Percentiles rank a stretch among this genome's conserved stretches.
Evolutionary conservation across 2,888 invertebrate genomes (phyloP).

Genomic region (Agrilus cyanescens): DNA sequence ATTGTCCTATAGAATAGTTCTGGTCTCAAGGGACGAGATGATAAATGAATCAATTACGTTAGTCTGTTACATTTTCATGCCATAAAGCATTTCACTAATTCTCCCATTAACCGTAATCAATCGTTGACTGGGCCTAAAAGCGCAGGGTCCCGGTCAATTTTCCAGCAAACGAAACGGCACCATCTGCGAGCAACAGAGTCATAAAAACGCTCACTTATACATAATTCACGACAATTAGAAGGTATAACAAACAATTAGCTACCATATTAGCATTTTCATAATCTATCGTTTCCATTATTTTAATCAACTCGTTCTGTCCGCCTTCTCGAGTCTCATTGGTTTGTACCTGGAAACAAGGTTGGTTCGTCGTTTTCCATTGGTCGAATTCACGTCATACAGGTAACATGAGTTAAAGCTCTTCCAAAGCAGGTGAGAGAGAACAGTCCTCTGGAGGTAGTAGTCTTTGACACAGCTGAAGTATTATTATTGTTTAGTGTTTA

Average conservation of each 20-base stretch:
- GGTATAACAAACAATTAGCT: constrained; percentile 32
- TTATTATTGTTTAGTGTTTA: constrained; percentile 14
- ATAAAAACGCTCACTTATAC: constrained; percentile 9
- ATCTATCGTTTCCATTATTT: constrained; percentile 36
- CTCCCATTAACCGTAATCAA: no score
- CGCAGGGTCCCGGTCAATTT: constrained; percentile 8
- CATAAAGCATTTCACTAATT: no score
- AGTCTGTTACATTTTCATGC: no score
- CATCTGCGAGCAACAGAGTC: constrained; percentile 7
- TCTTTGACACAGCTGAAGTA: constrained; percentile 21
- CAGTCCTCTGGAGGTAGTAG: constrained; percentile 32
- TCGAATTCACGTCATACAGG: constrained; percentile 19
- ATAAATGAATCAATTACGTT: no score
- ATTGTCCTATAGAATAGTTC: no score
- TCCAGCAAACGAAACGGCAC: constrained; percentile 4
- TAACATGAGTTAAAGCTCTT: constrained; percentile 17
- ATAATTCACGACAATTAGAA: constrained; percentile 27
- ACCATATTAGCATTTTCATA: constrained; percentile 33
- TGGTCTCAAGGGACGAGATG: no score
- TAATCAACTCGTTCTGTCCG: constrained; percentile 25
- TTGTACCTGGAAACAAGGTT: constrained; percentile 11
- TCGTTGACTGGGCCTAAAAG: constrained; percentile 1
- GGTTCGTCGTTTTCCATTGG: constrained; percentile 23
- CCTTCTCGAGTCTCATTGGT: constrained; percentile 25
- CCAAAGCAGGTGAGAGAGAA: constrained; percentile 22